Conservation (phyloP, 2,888 invertebrate species). For the Tetramorium bicarinatum region DNA sequence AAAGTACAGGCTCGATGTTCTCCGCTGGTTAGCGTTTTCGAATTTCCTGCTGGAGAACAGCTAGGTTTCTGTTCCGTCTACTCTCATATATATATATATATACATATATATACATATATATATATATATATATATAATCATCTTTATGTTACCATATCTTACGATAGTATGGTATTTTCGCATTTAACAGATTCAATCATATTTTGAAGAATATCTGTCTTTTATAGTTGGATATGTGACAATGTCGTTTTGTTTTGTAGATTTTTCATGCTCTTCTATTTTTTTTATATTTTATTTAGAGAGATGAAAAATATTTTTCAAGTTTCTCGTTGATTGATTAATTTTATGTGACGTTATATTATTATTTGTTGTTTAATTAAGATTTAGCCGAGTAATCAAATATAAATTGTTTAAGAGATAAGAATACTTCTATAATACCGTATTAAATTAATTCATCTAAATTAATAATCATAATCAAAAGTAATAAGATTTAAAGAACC, state of each 20-base stretch:
- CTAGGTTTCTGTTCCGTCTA: neutral
- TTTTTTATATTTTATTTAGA: neutral
- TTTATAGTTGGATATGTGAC: neutral
- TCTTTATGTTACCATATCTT: neutral
- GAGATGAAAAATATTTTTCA: neutral
- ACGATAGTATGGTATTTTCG: slow-evolving; percentile 1
- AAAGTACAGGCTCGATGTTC: neutral
- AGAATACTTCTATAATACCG: neutral
- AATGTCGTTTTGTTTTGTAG: neutral
- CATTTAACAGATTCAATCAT: slow-evolving; percentile 14
- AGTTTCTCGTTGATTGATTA: neutral
- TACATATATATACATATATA: neutral
- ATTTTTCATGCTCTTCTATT: neutral
- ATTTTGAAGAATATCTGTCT: slow-evolving; percentile 1
- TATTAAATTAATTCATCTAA: slow-evolving; percentile 3
- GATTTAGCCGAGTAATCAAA: neutral
- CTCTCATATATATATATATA: neutral
- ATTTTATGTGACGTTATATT: neutral
- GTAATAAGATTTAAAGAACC: neutral
- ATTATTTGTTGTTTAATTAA: neutral
- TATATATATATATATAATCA: neutral
- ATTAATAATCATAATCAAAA: slow-evolving; percentile 14
- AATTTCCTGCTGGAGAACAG: slow-evolving; percentile 24
- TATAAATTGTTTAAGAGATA: neutral
- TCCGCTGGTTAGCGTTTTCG: slow-evolving; percentile 19